Conservation (phyloP, 2,113 vertebrate genomes). For the Baryphthengus martii region DNA sequence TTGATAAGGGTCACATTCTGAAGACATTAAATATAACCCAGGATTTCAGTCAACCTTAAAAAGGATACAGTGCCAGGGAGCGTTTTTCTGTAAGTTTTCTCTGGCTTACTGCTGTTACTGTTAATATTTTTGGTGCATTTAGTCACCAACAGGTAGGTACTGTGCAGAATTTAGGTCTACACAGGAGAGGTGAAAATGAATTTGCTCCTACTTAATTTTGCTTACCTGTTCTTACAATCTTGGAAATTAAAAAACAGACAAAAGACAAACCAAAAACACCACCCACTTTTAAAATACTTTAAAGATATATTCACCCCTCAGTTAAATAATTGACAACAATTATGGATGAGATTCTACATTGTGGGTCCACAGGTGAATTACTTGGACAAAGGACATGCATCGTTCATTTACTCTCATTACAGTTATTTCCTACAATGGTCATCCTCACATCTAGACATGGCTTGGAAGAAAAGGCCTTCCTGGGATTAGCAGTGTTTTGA, state of each 20-base stretch:
- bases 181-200: neutral
- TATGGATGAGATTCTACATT: neutral
- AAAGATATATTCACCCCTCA: neutral
- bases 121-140: neutral
- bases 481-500: neutral
- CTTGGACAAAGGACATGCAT: neutral
- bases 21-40: neutral
- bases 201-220: neutral
- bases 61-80: neutral
- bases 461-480: neutral
- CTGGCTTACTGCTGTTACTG: neutral
- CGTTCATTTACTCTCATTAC: neutral
- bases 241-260: neutral
- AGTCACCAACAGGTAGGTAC: neutral
- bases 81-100: neutral
- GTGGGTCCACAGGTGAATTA: neutral
- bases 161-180: neutral
- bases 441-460: neutral
- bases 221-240: neutral
- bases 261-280: too few species aligned
- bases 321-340: neutral
- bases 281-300: neutral
- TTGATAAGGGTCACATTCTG: neutral
- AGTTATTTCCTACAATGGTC: neutral
- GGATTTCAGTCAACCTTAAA: too few species aligned